Base-by-base conservation (phyloP, 2,888 invertebrate species). In the Cataglyphis rosenhaueri region DNA sequence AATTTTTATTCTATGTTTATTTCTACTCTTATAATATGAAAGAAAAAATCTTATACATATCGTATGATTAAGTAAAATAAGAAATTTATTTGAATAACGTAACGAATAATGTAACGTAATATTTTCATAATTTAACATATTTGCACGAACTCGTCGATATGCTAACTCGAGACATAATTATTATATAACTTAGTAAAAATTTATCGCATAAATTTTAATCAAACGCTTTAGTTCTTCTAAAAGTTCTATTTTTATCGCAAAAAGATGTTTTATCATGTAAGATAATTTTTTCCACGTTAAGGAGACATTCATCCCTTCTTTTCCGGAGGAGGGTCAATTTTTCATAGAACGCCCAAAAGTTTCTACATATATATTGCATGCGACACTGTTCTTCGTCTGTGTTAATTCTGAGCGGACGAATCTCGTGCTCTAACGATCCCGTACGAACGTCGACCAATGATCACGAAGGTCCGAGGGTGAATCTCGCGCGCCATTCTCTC, bases 401-500 rank as follows among this genome's bases (percentile, higher is more conserved):
- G 84, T 71, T 41, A 83, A 89, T 87, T 85, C 86, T 81, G 38
- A 48, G 57, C 75, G 70, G 81, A 81, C 81, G 74, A 81, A 85
- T 84, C 85, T 88, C 59, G 6, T 83, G 79, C 81, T 52, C n/a
- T 82, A 86, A 86, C 87, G 85, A 85, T 87, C 76, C 81, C 76
- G 62, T 52, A 70, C 64, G 68, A 55, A 75, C 84, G 85, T 59
- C 88, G 75, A 88, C 92, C 92, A 92, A 92, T 92, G 88, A 92
- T 91, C 86, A 87, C 84, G 82, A 68, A 87, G 81, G 25, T 87
- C 75, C 66, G 48, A 44, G 64, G 59, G 86, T 81, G 84, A 82
- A 90, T 91, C 91, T 91, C 84, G 85, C 88, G 87, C 90, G 91
- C 92, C 89, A 93, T 93, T 89, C 90, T 87, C 83, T 87, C 83